Evolutionary conservation across 2,888 invertebrate species (phyloP), one percentile per base, ranked within the genome.

Genomic region (Dicranocentrus wangi): DNA sequence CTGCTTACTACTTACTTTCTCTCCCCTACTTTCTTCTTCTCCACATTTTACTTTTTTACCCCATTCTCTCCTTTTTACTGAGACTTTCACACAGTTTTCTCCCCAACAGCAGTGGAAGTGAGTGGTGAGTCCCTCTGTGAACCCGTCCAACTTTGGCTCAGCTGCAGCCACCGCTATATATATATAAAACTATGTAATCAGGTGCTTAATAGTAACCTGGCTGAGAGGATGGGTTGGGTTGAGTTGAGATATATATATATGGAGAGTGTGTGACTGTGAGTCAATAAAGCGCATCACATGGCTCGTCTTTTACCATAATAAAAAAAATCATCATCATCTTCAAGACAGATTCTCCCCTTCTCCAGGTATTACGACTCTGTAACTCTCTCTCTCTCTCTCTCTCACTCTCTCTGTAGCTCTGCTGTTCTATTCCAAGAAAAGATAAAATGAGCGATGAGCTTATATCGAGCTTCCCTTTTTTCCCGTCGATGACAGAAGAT

Each of bases 311-410:
- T 53, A 63, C 63, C 63, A 53, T 73, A 63, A 63, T 53, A 73
- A 63, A 51, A 47, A 51, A 47, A 63, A 71, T 73, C 73, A 73
- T 73, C 53, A 71, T 73, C 73, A 73, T 73, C 53, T 63, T 73
- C 63, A 63, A 73, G 63, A 72, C 71, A 47, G 63, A 23, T 72
- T 47, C 27, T 43, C 51, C 43, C 43, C 32, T 61, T 63, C 51
- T 39, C 63, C 51, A 19, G 13, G 39, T 53, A 58, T 70, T 23
- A 27, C 25, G n/a, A n/a, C 47, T 66, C 63, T 21, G 2, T 17
- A 28, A 17, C 51, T 21, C 23, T 69, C 21, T 1, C 51, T 17
- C 53, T 68, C 42, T 55, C 53, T 53, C 68, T 32, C 47, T 53
- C 65, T 23, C 7, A 0, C 25, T 25, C n/a, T n/a, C 65, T 23